A percentile compares a stretch with the other conserved stretches of the same genome.
Evolutionary conservation across 1,140 invertebrate genomes (phyloP).

Genomic region (Mamestra configurata): DNA sequence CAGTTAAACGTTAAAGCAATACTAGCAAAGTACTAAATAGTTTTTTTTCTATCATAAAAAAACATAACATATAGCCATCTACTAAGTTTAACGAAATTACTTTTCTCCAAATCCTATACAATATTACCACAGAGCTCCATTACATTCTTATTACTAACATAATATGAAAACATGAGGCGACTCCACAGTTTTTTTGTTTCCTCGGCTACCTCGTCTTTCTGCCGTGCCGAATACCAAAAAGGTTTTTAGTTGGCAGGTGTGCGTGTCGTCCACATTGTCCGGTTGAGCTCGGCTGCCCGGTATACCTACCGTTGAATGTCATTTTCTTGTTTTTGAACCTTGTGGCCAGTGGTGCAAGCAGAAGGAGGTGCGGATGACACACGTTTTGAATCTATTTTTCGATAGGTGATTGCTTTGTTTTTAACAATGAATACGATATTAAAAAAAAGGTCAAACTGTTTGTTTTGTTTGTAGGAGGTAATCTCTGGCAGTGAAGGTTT

Average conservation of each 20-base stretch:
- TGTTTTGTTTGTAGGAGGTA: too few relatives aligned
- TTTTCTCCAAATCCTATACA: background rate
- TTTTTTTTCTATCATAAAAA: too few relatives aligned
- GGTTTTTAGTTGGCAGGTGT: constrained; percentile 48
- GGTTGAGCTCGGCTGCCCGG: constrained; percentile 26
- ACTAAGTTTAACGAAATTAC: too few relatives aligned
- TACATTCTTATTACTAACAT: constrained; percentile 29
- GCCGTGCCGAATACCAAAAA: constrained; percentile 46
- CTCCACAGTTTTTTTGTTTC: constrained; percentile 34
- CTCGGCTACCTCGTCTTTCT: constrained; percentile 25
- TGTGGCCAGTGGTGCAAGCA: background rate
- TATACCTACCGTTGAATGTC: constrained; percentile 41
- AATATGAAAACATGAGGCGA: constrained; percentile 20
- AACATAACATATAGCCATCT: too few relatives aligned
- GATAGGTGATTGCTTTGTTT: too few relatives aligned
- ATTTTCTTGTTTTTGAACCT: constrained; percentile 58
- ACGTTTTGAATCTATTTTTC: too few relatives aligned
- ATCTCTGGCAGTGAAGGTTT: too few relatives aligned
- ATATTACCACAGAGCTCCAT: constrained; percentile 29
- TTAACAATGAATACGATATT: too few relatives aligned
- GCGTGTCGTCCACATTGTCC: constrained; percentile 47
- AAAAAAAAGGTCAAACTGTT: too few relatives aligned
- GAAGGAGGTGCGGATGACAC: background rate
- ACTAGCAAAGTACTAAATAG: too few relatives aligned
- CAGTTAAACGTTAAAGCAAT: too few relatives aligned